Percentiles rank a stretch among this genome's conserved stretches.
Conservation (phyloP, 2,113 vertebrate genomes). For the Pterocles burchelli region DNA sequence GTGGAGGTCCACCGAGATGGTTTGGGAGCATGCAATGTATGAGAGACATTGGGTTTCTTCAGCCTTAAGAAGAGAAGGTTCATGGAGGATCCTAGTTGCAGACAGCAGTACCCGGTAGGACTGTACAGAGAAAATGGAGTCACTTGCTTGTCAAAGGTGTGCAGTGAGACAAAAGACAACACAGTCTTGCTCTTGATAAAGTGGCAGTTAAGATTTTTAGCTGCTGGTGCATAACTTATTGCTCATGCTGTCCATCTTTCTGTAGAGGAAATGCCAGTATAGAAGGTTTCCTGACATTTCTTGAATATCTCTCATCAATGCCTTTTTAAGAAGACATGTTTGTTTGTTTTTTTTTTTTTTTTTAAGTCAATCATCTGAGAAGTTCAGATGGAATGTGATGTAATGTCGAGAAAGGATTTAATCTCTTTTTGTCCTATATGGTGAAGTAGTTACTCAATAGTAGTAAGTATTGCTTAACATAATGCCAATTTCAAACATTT, state of each 20-base stretch:
- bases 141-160: not conserved
- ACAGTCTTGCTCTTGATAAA: not conserved
- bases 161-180: not conserved
- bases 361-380: not conserved
- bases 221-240: not conserved
- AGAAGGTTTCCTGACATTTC: not conserved
- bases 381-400: not conserved
- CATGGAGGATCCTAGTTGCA: not conserved
- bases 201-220: not conserved
- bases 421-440: not conserved
- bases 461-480: not conserved
- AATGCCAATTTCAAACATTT: not conserved
- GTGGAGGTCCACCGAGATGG: not conserved
- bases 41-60: not conserved
- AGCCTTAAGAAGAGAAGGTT: not conserved
- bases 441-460: not conserved
- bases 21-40: rapidly evolving
- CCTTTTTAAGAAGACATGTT: not conserved
- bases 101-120: not conserved
- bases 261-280: not conserved
- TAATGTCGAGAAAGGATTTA: not conserved
- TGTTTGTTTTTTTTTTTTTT: not conserved
- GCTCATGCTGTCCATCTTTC: not conserved
- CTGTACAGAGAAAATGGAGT: not conserved
- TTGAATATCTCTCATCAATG: not conserved